These are phyloP conservation scores for Metellina segmentata DNA, from an alignment of 2,888 invertebrate species.

Conservation along the genomic window DNA sequence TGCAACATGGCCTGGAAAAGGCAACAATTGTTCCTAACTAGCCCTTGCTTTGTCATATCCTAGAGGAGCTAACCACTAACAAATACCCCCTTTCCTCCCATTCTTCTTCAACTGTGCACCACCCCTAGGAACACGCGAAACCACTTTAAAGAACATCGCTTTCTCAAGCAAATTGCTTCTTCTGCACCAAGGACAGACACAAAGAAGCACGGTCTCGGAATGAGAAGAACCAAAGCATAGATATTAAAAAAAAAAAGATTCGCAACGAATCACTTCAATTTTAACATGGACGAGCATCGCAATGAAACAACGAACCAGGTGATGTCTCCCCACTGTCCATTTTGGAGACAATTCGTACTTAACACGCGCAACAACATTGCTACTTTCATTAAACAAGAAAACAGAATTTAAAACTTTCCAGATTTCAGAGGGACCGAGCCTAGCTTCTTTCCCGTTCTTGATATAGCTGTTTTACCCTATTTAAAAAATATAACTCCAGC, in stretches of 20 bases:
- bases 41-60: background rate
- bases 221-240: background rate
- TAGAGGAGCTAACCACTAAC: background rate
- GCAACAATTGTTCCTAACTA: background rate
- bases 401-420: background rate
- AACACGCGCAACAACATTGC: too few species aligned
- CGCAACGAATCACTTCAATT: constrained; percentile 26
- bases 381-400: background rate
- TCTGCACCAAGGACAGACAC: background rate
- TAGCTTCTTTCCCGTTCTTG: background rate
- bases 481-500: too few species aligned
- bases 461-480: background rate
- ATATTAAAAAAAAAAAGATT: background rate
- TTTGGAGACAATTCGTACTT: background rate
- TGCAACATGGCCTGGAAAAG: background rate
- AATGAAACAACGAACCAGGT: background rate
- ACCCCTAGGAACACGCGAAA: background rate
- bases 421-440: background rate
- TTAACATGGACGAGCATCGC: background rate
- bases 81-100: background rate
- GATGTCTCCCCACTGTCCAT: background rate
- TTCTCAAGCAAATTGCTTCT: constrained; percentile 22
- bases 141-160: constrained; percentile 14
- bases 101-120: too few species aligned
- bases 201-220: background rate